Percentiles rank a stretch among this genome's conserved stretches.
Evolutionary conservation across 2,888 invertebrate genomes (phyloP).

Genomic region (Tineola bisselliella): DNA sequence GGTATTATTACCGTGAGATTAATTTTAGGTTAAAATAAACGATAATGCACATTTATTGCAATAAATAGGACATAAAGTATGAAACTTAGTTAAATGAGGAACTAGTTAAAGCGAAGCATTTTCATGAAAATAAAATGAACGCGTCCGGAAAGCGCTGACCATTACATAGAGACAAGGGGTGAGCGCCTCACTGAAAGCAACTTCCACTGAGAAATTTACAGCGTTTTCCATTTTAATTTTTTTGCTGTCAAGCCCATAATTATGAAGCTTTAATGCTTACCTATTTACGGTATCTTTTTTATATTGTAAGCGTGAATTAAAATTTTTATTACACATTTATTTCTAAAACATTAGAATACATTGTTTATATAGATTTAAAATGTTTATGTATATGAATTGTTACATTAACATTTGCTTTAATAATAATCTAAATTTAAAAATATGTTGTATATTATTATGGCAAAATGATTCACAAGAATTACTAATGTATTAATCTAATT

Average conservation of each 20-base stretch:
- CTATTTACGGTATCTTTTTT: neutral
- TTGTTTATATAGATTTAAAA: too few relatives aligned
- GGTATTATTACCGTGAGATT: too few relatives aligned
- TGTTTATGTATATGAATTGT: too few relatives aligned
- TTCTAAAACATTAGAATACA: too few relatives aligned
- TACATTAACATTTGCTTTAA: too few relatives aligned
- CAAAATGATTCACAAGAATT: too few relatives aligned
- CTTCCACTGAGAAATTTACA: conserved; percentile 1
- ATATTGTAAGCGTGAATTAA: neutral
- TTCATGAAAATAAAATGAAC: conserved; percentile 58
- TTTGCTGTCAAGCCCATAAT: neutral
- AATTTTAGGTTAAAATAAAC: too few relatives aligned
- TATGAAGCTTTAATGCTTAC: neutral
- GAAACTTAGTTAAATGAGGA: conserved; percentile 19
- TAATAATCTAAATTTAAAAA: too few relatives aligned
- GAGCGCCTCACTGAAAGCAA: conserved; percentile 3
- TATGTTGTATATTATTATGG: too few relatives aligned
- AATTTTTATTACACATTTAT: too few relatives aligned
- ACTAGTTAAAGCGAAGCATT: conserved; percentile 37
- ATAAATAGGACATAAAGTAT: neutral
- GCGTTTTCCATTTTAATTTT: conserved; percentile 4
- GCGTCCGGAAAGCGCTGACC: conserved; percentile 45
- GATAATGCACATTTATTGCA: too few relatives aligned
- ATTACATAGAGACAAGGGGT: conserved; percentile 27
- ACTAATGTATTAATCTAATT: too few relatives aligned